Evolutionary conservation across 2,113 vertebrate genomes (phyloP).

Genomic region (Syngnathus floridae): DNA sequence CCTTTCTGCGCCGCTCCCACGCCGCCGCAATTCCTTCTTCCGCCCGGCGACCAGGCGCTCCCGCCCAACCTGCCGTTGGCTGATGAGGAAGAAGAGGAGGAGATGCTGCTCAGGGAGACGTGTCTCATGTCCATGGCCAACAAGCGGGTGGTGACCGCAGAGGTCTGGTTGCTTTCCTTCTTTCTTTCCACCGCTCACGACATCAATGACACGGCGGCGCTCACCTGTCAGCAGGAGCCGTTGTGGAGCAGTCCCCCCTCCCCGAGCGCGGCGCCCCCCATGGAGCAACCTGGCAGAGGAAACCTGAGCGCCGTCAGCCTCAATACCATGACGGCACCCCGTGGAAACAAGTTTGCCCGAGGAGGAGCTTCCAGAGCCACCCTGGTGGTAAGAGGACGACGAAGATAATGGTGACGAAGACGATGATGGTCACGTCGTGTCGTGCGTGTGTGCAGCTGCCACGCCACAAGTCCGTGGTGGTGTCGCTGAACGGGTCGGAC

Average conservation of each 20-base stretch:
- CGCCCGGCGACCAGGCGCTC: conserved; percentile 79
- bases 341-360: conserved; percentile 78
- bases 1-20: conserved; percentile 75
- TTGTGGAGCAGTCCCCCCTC: conserved; percentile 79
- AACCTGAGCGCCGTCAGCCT: conserved; percentile 80
- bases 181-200: neutral
- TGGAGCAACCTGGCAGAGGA: conserved; percentile 68
- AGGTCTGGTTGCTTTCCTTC: conserved; percentile 20
- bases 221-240: conserved; percentile 62
- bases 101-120: conserved; percentile 94
- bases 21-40: conserved; percentile 79
- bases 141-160: conserved; percentile 70
- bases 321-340: conserved; percentile 76
- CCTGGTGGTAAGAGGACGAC: conserved; percentile 56
- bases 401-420: neutral
- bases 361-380: conserved; percentile 70
- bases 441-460: conserved; percentile 74
- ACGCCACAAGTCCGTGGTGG: conserved; percentile 91
- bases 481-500: conserved; percentile 87
- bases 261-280: conserved; percentile 60
- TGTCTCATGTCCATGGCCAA: conserved; percentile 88
- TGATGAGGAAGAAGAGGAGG: conserved; percentile 96
- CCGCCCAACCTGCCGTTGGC: conserved; percentile 95
- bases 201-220: too few species aligned
- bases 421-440: neutral